A percentile compares a stretch with the other conserved stretches of the same genome.
phyloP scores from a whole-genome alignment of 2,888 invertebrate genomes.

The Chironomus tentans region DNA sequence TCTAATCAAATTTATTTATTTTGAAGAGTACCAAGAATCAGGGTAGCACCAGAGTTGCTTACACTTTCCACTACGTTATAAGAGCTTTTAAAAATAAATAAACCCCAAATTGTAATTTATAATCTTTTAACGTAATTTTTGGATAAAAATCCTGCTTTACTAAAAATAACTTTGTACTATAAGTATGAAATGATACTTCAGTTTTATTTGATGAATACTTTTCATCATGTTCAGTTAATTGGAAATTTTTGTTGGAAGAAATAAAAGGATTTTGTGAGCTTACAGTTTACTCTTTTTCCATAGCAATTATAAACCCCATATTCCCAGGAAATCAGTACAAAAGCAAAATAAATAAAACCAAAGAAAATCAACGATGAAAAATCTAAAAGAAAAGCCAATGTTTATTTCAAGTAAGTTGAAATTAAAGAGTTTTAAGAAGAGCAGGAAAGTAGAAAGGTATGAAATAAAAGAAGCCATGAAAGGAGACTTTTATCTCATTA shows the following conservation, averaged over 20 bases:
- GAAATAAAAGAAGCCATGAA: too few relatives aligned
- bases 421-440: neutral
- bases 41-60: too few relatives aligned
- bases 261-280: neutral
- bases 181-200: too few relatives aligned
- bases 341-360: neutral
- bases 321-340: neutral
- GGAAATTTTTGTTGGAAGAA: neutral
- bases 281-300: neutral
- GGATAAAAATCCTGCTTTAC: too few relatives aligned
- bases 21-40: too few relatives aligned
- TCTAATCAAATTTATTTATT: too few relatives aligned
- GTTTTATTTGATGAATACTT: neutral
- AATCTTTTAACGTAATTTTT: too few relatives aligned
- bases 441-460: neutral
- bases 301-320: neutral
- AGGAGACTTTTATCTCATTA: constrained; percentile 21
- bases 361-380: neutral
- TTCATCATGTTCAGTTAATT: neutral
- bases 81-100: too few relatives aligned
- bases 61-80: too few relatives aligned
- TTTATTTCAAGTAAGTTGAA: neutral
- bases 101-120: too few relatives aligned
- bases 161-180: too few relatives aligned
- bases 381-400: neutral